Conservation (phyloP, 2,797 vertebrate genomes). For the Sebastes baramenuke region DNA sequence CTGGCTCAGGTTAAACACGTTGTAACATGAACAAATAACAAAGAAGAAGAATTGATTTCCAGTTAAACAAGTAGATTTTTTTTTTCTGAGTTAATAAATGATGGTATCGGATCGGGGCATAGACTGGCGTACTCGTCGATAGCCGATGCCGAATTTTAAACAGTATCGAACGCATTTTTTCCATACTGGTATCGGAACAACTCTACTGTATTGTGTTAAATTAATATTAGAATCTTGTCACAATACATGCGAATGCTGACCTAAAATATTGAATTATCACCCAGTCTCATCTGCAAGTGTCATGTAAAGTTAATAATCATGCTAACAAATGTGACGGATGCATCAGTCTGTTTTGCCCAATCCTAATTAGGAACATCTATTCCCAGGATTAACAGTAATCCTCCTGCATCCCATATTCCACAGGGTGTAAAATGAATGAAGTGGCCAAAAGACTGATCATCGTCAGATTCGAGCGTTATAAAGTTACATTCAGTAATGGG, state of each 20-base stretch:
- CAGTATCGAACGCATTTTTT: no score
- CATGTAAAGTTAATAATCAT: neutral
- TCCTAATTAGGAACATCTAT: neutral
- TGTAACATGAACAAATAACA: no score
- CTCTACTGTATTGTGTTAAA: neutral
- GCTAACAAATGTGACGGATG: neutral
- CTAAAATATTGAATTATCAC: neutral
- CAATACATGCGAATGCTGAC: neutral
- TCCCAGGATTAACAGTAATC: neutral
- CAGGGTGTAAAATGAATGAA: constrained; percentile 17
- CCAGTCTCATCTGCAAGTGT: neutral
- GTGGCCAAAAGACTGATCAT: constrained; percentile 18
- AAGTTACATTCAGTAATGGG: constrained; percentile 49
- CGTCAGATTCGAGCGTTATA: constrained; percentile 8
- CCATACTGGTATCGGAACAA: no score
- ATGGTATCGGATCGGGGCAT: neutral
- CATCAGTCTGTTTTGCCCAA: neutral
- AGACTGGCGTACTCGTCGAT: no score
- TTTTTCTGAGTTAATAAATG: neutral
- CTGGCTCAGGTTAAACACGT: no score
- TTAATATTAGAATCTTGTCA: neutral
- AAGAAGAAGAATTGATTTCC: no score
- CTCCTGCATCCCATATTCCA: neutral
- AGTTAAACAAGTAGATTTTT: no score
- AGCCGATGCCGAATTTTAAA: no score